Evolutionary conservation across 2,797 vertebrate species (phyloP).

Genomic region (Sternarchorhynchus goeldii): DNA sequence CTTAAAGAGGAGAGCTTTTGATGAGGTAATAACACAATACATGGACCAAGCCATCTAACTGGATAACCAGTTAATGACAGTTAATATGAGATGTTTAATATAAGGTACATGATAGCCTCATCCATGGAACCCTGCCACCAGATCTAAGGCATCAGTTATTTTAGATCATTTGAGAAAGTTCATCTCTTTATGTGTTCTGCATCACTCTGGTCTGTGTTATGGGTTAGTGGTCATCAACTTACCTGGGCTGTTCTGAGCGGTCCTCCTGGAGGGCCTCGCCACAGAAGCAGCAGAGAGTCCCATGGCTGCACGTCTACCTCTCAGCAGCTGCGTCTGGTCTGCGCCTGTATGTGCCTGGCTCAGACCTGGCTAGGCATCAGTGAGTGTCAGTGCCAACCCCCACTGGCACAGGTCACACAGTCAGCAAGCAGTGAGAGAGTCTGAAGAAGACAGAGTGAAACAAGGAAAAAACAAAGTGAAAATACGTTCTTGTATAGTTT

Average conservation of each 20-base stretch:
- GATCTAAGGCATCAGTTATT: neutral
- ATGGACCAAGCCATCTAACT: too few species aligned
- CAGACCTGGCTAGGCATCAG: conserved; percentile 51
- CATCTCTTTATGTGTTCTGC: neutral
- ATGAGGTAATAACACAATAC: too few species aligned
- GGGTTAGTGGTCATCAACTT: conserved; percentile 55
- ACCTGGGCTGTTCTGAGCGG: conserved; percentile 67
- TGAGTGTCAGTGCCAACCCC: conserved; percentile 48
- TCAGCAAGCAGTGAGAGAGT: neutral
- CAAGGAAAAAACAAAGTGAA: neutral
- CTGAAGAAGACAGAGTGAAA: neutral
- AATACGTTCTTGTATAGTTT: too few species aligned
- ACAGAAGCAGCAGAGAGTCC: conserved; percentile 56
- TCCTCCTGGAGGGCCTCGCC: conserved; percentile 59
- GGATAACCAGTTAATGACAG: too few species aligned
- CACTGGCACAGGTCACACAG: conserved; percentile 23
- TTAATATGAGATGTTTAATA: neutral
- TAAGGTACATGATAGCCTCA: neutral
- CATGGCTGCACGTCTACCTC: conserved; percentile 48
- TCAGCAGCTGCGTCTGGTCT: conserved; percentile 19
- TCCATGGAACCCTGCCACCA: neutral
- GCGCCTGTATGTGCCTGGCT: conserved; percentile 29
- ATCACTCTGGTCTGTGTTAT: neutral
- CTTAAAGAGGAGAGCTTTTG: too few species aligned
- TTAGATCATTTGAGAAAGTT: neutral